Evolutionary conservation across 2,113 vertebrate genomes (phyloP), one percentile per base, ranked within the genome.

Genomic region (Pedionomus torquatus): DNA sequence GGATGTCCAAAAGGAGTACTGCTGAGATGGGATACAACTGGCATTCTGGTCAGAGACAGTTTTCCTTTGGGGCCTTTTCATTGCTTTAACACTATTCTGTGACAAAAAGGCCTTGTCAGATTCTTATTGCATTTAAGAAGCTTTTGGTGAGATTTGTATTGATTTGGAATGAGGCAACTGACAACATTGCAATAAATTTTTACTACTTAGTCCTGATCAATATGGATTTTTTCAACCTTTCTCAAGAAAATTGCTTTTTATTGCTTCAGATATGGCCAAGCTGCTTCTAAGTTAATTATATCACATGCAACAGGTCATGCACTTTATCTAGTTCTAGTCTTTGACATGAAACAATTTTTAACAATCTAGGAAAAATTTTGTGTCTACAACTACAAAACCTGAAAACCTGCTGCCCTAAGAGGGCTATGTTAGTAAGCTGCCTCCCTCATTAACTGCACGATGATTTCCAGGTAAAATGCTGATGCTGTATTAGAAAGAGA

Each of bases 201-300:
- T 98, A 98, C 98, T 98, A 97, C 98, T 99, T 99, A 99, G 97
- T 97, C 95, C 97, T 98, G 98, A 99, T 99, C 99, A 98, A 98
- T 99, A 98, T 98, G 96, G 97, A 98, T 98, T 99, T 98, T 98
- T 98, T 97, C 96, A 98, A 98, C 92, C 97, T 98, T 98, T 98
- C 98, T 98, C 91, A 60, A 93, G 97, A 98, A 98, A 98, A 98
- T 98, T 98, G 98, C 87, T 97, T 98, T 98, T 95, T 98, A 97
- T 98, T 98, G 98, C 97, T 97, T 96, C 91, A 97, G 96, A 98
- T 95, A 89, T 64, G 76, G 69, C 74, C 95, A 96, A 97, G 83
- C 77, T 98, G 91, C 76, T 97, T 83, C 92, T 96, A 97, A 84
- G 84, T 97, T 98, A 98, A 98, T 98, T 98, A 97, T 97, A 97